Evolutionary conservation across 2,113 vertebrate genomes (phyloP), one percentile per base, ranked within the genome.

Genomic region (Elephas maximus): DNA sequence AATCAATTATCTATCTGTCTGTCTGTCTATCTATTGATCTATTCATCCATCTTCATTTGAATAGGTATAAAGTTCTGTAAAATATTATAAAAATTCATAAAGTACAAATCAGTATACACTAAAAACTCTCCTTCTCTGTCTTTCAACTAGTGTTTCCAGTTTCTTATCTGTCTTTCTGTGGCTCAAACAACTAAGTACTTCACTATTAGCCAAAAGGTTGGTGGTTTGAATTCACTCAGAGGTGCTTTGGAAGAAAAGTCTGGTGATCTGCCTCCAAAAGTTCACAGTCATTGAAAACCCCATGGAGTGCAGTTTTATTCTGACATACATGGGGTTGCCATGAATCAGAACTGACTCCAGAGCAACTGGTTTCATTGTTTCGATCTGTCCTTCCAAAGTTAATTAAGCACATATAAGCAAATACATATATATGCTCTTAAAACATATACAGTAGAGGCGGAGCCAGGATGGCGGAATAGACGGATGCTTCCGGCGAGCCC

Each of bases 91-190:
- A 74, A 69, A 86, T 44, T 89, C 41, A 90, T 14, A 74, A 90
- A 60, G 7, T 44, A 90, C 10, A 69, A 80, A 77, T 45, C 62
- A 86, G 81, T 87, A 63, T 30, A 57, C 12, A 45, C 37, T 67
- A 60, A 82, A 86, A 95, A 93, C 30, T 28, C 37, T 60, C 37
- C 63, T n/a, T 92, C 57, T 92, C 63, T 94, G 63, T 94, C 37
- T 90, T 93, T 45, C 81, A 90, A 76, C 28, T 24, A 57, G 5
- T 84, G 53, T 85, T 89, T 92, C 84, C 26, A 69, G 82, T 81
- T 91, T 93, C 80, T 57, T 92, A 26, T 81, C 60, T 93, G 23
- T 76, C 41, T 18, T 94, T 82, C 57, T 21, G 60, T 21, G 5
- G 60, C 60, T 62, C 21, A 57, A 57, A 12, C 12, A 62, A 23